Percentiles rank a stretch among this genome's conserved stretches.
Evolutionary conservation across 2,888 invertebrate species (phyloP).

Genomic region (Diachrysia chrysitis): DNA sequence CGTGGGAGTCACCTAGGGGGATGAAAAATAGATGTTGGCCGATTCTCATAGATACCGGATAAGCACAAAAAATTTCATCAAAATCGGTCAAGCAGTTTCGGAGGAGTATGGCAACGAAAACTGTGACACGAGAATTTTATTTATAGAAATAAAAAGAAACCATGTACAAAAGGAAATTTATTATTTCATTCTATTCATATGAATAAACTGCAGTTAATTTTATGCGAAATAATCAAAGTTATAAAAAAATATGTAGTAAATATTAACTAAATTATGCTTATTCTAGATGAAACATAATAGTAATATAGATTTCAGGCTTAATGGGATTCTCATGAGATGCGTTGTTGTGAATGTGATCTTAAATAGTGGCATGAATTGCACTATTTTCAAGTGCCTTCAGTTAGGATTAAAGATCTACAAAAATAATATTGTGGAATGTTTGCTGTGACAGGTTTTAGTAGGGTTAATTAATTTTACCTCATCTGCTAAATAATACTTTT

Average conservation of each 20-base stretch:
- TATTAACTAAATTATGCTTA: conserved; percentile 81
- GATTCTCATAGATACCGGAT: too few species aligned
- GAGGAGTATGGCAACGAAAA: too few species aligned
- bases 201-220: conserved; percentile 77
- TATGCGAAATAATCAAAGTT: conserved; percentile 74
- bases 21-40: too few species aligned
- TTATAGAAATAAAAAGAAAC: conserved; percentile 62
- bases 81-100: too few species aligned
- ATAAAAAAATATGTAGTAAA: conserved; percentile 78
- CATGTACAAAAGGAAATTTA: conserved; percentile 83
- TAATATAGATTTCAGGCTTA: conserved; percentile 50
- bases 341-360: conserved; percentile 47
- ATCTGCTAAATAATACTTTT: conserved; percentile 46
- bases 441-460: conserved; percentile 63
- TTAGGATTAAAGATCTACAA: conserved; percentile 68
- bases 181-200: conserved; percentile 79
- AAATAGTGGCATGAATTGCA: conserved; percentile 21
- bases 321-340: conserved; percentile 49
- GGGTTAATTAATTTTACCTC: conserved; percentile 47
- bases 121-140: too few species aligned
- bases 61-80: too few species aligned
- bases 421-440: conserved; percentile 83
- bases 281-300: conserved; percentile 65
- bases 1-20: too few species aligned
- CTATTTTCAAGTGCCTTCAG: conserved; percentile 29